phyloP scores from a whole-genome alignment of 2,113 vertebrate species.

The Bubo scandiacus region DNA sequence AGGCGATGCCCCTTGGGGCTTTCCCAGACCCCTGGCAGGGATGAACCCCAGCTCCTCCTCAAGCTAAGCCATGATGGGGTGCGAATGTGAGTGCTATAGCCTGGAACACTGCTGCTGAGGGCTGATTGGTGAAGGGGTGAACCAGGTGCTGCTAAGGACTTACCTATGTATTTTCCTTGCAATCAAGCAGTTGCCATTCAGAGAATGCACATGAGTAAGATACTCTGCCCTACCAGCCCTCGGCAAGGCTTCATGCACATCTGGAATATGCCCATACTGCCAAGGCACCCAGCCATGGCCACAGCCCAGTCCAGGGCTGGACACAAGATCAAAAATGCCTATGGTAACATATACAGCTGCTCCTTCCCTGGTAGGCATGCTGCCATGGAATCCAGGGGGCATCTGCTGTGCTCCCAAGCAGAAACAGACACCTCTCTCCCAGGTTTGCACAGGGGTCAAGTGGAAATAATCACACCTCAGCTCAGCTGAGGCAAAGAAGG shows the following conservation, averaged over 20 bases:
- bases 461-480: not conserved
- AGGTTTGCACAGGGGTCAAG: not conserved
- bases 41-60: not conserved
- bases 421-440: not conserved
- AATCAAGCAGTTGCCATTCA: not conserved
- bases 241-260: not conserved
- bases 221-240: not conserved
- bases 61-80: not conserved
- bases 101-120: not conserved
- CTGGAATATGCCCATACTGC: not conserved
- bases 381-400: not conserved
- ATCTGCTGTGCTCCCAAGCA: not conserved
- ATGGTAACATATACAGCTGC: too few species aligned
- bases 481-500: not conserved
- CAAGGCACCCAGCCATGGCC: not conserved
- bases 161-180: not conserved
- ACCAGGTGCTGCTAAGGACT: not conserved
- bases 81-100: fast-evolving
- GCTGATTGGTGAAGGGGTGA: not conserved
- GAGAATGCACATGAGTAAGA: not conserved
- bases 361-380: not conserved
- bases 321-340: not conserved
- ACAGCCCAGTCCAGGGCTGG: not conserved
- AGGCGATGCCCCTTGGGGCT: fast-evolving
- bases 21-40: not conserved